Conservation (phyloP, 1,140 invertebrate genomes). For the Diorhabda carinulata region DNA sequence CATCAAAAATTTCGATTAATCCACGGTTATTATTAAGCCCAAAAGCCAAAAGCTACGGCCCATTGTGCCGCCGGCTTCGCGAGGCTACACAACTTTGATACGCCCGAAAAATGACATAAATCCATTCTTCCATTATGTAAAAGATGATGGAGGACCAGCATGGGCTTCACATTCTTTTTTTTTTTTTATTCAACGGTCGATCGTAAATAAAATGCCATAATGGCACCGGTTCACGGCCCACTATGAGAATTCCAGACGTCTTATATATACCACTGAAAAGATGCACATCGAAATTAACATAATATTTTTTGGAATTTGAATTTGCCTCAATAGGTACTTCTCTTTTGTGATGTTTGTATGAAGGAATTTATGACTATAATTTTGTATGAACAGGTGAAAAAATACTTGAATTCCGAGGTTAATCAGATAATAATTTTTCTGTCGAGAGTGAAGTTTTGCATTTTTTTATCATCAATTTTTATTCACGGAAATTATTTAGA, state of each 20-base stretch:
- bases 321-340: background rate
- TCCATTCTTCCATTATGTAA: slow-evolving; percentile 2
- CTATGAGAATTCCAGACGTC: background rate
- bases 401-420: background rate
- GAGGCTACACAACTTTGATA: background rate
- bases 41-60: background rate
- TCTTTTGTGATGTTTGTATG: background rate
- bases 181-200: background rate
- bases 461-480: too few relatives aligned
- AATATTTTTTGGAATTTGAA: slow-evolving; percentile 3
- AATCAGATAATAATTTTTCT: background rate
- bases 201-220: slow-evolving; percentile 2
- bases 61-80: background rate
- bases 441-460: too few relatives aligned
- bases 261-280: background rate
- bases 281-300: background rate
- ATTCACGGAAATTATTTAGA: too few relatives aligned
- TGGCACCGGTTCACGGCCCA: slow-evolving; percentile 1
- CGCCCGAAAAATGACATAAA: slow-evolving; percentile 2
- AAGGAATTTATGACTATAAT: background rate
- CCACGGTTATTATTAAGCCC: background rate
- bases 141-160: slow-evolving; percentile 1
- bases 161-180: background rate
- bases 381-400: slow-evolving; percentile 2
- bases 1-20: background rate